Conservation (phyloP, 1,140 invertebrate species). For the Anastrepha ludens region DNA sequence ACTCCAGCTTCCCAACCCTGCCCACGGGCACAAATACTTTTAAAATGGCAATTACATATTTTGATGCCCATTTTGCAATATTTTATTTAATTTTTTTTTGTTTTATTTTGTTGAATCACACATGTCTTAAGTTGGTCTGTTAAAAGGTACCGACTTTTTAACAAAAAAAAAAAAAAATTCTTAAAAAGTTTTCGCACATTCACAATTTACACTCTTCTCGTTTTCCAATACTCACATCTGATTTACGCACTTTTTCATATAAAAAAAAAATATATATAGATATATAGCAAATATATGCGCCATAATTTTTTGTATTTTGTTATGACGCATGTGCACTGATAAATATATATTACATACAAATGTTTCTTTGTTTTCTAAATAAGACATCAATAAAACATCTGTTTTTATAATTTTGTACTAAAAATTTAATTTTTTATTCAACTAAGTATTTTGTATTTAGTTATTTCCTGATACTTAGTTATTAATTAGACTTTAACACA, state of each 20-base stretch:
- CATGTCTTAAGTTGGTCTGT: not conserved
- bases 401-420: not conserved
- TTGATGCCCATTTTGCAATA: conserved; percentile 66
- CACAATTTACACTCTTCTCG: not conserved
- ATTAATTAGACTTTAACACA: not conserved
- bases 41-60: conserved; percentile 57
- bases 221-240: not conserved
- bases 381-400: no score
- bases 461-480: not conserved
- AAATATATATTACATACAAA: not conserved
- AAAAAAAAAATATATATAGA: not conserved
- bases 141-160: no score
- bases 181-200: not conserved
- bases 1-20: not conserved
- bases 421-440: not conserved
- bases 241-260: conserved; percentile 10
- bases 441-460: not conserved
- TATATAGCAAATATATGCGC: not conserved
- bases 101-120: not conserved
- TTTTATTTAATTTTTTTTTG: not conserved
- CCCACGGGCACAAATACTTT: not conserved
- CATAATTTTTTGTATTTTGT: conserved; percentile 57
- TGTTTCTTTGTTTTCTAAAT: no score
- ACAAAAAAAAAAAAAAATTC: not conserved
- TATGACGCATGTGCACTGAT: conserved; percentile 51